Evolutionary conservation across 2,888 invertebrate species (phyloP).

Genomic region (Coelopa pilipes): DNA sequence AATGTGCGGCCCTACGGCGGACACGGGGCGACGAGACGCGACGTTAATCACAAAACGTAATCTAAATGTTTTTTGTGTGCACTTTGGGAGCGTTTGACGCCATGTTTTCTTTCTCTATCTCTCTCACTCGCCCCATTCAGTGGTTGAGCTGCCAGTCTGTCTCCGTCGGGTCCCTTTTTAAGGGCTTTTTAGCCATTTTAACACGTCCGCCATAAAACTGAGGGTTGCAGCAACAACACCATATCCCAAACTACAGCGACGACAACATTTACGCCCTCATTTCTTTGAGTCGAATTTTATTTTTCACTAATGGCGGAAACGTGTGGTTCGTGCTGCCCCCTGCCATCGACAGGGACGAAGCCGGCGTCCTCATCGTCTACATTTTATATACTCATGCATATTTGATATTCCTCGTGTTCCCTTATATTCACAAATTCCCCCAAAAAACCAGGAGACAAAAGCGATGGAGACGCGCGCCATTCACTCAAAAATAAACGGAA

Average conservation of each 20-base stretch:
- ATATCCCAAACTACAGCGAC: neutral
- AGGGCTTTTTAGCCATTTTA: constrained; percentile 30
- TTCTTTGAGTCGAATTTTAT: constrained; percentile 16
- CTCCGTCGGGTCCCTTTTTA: neutral
- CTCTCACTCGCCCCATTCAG: neutral
- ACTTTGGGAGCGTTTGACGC: neutral
- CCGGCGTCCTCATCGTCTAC: constrained; percentile 44
- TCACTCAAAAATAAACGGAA: neutral
- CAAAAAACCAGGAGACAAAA: neutral
- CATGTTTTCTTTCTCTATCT: constrained; percentile 11
- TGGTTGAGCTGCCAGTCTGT: neutral
- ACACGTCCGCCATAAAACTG: constrained; percentile 25
- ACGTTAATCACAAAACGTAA: neutral
- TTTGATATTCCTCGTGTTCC: constrained; percentile 43
- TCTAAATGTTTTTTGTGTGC: constrained; percentile 3
- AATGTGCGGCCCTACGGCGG: constrained; percentile 33
- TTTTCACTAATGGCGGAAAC: constrained; percentile 15
- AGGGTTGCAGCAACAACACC: constrained; percentile 16
- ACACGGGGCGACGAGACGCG: too few species aligned
- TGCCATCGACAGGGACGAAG: neutral
- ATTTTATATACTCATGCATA: constrained; percentile 58
- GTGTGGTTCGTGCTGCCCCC: constrained; percentile 6
- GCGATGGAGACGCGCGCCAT: neutral
- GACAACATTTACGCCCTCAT: constrained; percentile 5
- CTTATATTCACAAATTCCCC: neutral